A percentile compares a stretch with the other conserved stretches of the same genome.
Evolutionary conservation across 1,140 invertebrate species (phyloP).

Genomic region (Hetaerina americana): DNA sequence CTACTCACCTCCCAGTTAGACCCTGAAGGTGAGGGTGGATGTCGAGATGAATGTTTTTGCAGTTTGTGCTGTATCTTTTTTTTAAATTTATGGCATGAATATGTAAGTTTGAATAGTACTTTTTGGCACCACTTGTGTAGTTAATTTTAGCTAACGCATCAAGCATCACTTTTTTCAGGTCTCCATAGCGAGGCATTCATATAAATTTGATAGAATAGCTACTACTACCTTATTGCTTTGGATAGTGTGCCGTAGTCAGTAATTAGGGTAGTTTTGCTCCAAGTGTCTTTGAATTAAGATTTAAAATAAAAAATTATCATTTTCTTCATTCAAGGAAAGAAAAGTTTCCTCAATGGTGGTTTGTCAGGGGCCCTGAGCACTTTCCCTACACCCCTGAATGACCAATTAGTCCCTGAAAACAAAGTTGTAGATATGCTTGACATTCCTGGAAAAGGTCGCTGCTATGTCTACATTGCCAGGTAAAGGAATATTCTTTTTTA

Average conservation of each 20-base stretch:
- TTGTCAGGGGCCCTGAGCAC: slow-evolving; percentile 16
- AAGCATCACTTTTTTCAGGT: neutral
- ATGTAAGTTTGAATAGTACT: neutral
- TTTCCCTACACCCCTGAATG: slow-evolving; percentile 12
- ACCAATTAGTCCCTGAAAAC: slow-evolving; percentile 19
- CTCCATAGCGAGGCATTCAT: neutral
- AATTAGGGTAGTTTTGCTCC: neutral
- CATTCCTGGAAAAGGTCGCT: slow-evolving; percentile 81
- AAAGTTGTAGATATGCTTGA: slow-evolving; percentile 74
- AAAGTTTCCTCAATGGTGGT: slow-evolving; percentile 22
- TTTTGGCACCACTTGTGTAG: neutral
- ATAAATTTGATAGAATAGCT: neutral
- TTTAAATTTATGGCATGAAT: neutral
- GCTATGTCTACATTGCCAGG: slow-evolving; percentile 81
- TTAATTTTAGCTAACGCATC: neutral
- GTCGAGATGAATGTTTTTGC: neutral
- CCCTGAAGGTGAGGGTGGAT: slow-evolving; percentile 21
- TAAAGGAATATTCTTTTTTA: slow-evolving; percentile 16
- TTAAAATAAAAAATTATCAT: neutral
- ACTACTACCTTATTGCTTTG: neutral
- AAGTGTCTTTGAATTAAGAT: no score
- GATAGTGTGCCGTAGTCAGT: neutral
- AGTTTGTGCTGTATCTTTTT: slow-evolving; percentile 2
- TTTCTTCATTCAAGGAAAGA: slow-evolving; percentile 18
- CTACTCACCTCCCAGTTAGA: slow-evolving; percentile 23